Evolutionary conservation across 2,113 vertebrate species (phyloP), one percentile per base, ranked within the genome.

Genomic region (Agapornis roseicollis): DNA sequence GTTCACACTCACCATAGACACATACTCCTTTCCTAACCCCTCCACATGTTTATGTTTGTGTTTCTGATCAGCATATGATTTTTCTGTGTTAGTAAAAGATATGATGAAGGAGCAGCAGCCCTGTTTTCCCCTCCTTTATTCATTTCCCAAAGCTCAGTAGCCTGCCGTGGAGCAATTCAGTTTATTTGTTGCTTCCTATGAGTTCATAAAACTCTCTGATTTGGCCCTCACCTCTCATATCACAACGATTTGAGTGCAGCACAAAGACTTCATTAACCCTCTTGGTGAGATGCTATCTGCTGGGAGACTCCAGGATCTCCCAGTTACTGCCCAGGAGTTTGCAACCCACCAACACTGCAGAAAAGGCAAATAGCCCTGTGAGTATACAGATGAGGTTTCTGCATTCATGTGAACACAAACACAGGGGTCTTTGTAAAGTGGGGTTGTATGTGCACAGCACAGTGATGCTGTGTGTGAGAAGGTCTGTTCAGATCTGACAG

Each of bases 131-230:
- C 24, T 63, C 58, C 63, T 80, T 80, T 46, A 77, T 11, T 60
- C 2, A 1, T 88, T 94, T 85, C 46, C 58, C 60, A 80, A 88
- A 87, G 23, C 49, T 66, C 55, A 46, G 55, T 7, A 77, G 29
- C 44, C 74, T 94, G 29, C 73, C 61, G n/a, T 23, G 44, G 79
- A 93, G 53, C 89, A 89, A 91, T 79, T 69, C 64, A 61, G 41
- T 7, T 85, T 85, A 53, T 72, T 70, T 3, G 1, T 35, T 91
- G 55, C 55, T 80, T 42, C 18, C 25, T 74, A 12, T 33, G 42
- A 80, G 20, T 78, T 93, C 58, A 63, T 66, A 76, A 82, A 93
- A 74, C 37, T 63, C 42, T 46, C 23, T 44, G 50, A 71, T 80
- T 88, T 73, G 64, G 60, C 42, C 46, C 35, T 74, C 39, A 35